Percentiles rank a stretch among this genome's conserved stretches.
These are phyloP conservation scores for Xestobium rufovillosum DNA, from an alignment of 2,888 invertebrate species.

Conservation along the genomic window DNA sequence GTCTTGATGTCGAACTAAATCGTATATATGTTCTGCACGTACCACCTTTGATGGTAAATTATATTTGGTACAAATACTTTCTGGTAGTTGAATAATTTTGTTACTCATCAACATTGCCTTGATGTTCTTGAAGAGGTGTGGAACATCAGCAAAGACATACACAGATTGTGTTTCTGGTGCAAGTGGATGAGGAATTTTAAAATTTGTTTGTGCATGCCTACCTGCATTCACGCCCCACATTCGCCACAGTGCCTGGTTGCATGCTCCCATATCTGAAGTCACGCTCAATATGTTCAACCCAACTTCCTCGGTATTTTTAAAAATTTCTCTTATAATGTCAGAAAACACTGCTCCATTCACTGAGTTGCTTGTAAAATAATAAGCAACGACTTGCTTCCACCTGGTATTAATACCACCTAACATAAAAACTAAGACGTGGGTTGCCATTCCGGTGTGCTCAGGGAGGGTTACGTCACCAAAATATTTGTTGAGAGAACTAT, in stretches of 20 bases:
- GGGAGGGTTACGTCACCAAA: slow-evolving; percentile 22
- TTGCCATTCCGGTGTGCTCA: slow-evolving; percentile 20
- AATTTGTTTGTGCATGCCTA: slow-evolving; percentile 10
- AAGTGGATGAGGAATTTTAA: slow-evolving; percentile 19
- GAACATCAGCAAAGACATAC: slow-evolving; percentile 22
- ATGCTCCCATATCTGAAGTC: slow-evolving; percentile 27
- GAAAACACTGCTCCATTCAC: slow-evolving; percentile 21
- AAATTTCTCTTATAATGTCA: slow-evolving; percentile 20
- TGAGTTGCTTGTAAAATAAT: slow-evolving; percentile 27
- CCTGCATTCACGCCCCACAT: slow-evolving; percentile 19
- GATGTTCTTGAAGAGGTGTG: too few species aligned
- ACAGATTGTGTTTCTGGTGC: slow-evolving; percentile 16
- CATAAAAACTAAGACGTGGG: slow-evolving; percentile 29
- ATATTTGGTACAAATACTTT: slow-evolving; percentile 15
- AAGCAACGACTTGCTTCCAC: slow-evolving; percentile 30
- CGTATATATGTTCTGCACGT: slow-evolving; percentile 17
- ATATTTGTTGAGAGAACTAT: slow-evolving; percentile 22
- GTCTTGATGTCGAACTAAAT: slow-evolving; percentile 17
- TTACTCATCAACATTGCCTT: slow-evolving; percentile 21
- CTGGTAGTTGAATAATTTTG: slow-evolving; percentile 19
- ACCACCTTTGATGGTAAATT: slow-evolving; percentile 20
- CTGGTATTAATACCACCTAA: slow-evolving; percentile 24
- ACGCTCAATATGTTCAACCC: slow-evolving; percentile 21
- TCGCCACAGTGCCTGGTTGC: slow-evolving; percentile 26
- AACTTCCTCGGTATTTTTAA: slow-evolving; percentile 18